Evolutionary conservation across 2,888 invertebrate species (phyloP), one percentile per base, ranked within the genome.

Genomic region (Diarsia brunnea): DNA sequence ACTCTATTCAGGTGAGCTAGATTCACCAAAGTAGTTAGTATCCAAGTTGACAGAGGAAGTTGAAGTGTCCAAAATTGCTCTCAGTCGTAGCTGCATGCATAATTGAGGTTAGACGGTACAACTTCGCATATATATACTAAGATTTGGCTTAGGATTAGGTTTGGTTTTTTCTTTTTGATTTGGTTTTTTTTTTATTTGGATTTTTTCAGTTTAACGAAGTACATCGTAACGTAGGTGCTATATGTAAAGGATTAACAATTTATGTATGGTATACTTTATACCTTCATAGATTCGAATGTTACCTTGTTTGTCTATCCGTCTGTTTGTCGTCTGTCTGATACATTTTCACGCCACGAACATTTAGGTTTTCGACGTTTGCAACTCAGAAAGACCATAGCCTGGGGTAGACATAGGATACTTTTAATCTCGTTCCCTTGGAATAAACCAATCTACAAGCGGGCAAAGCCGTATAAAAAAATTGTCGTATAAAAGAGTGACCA

Each of bases 1-100:
- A 47, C n/a, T 77, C 38, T 55, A 47, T 61, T 55, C n/a, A 43
- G 31, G 24, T 58, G 55, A 2, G 49, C 43, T 21, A 51, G 21
- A 68, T 64, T 73, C 43, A 31, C 31, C 24, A 12, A 51, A 68
- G 16, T 72, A 78, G 67, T 71, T 72, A 45, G 21, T 31, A 38
- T 8, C n/a, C 4, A 63, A 45, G 12, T 8, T 31, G 51, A n/a
- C 47, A 77, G 45, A 31, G 58, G 60, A 61, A 65, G 27, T 76
- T 70, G 14, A 58, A 51, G 45, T 70, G 51, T 65, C 45, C 65
- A 65, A 65, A 66, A 66, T 66, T 66, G 31, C n/a, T 61, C 47
- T 61, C 27, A 49, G 43, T 63, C 65, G 43, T 31, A 66, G 27
- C 55, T 78, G 38, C 12, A 27, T 78, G 58, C 45, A 53, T 55